phyloP scores from a whole-genome alignment of 2,113 vertebrate species.

The Chiloscyllium plagiosum region DNA sequence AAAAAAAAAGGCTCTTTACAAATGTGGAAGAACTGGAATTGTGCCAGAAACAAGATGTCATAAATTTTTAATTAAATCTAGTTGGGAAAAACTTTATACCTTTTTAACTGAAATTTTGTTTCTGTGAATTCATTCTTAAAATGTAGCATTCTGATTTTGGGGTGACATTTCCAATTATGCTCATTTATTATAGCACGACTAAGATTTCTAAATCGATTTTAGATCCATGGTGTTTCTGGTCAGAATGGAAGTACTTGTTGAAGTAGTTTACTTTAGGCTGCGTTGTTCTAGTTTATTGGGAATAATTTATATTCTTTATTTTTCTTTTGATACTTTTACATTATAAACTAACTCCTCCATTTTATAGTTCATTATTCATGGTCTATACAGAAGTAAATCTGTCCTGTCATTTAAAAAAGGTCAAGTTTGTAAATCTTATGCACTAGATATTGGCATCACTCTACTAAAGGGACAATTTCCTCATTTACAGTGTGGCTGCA shows the following conservation, averaged over 20 bases:
- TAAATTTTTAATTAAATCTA: neutral
- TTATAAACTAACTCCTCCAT: neutral
- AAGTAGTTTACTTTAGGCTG: neutral
- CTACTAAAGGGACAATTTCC: neutral
- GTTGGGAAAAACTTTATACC: too few species aligned
- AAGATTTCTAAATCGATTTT: neutral
- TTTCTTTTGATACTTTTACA: neutral
- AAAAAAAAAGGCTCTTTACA: constrained; percentile 39
- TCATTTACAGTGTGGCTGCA: neutral
- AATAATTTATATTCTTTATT: neutral
- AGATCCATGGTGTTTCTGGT: neutral
- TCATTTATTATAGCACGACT: too few species aligned
- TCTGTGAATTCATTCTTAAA: too few species aligned
- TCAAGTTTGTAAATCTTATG: neutral
- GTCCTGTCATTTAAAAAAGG: neutral
- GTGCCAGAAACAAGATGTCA: neutral
- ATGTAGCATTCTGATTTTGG: neutral
- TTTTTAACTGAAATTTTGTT: constrained; percentile 40
- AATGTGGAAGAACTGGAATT: neutral
- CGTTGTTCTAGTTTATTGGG: neutral
- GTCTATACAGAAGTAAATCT: neutral
- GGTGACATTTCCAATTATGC: neutral
- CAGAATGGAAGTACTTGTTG: neutral
- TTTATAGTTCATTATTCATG: neutral
- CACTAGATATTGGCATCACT: neutral